Percentiles rank a stretch among this genome's conserved stretches.
phyloP scores from a whole-genome alignment of 2,888 invertebrate species.

The Harpalus rubripes region DNA sequence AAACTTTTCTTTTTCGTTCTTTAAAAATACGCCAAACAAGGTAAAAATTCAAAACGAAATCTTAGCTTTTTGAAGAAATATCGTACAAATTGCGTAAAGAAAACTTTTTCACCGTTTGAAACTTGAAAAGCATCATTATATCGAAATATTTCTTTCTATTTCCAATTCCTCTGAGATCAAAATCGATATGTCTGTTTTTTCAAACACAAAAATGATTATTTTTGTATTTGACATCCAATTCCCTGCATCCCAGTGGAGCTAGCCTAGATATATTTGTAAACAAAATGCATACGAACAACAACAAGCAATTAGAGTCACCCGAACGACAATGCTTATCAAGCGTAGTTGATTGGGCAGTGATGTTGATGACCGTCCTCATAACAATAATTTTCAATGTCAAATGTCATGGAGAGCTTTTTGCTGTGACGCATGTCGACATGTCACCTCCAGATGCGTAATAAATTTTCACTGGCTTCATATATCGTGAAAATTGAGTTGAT shows the following conservation, averaged over 20 bases:
- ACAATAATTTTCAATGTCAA: slow-evolving; percentile 15
- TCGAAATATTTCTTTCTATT: too few species aligned
- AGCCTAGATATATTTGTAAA: not conserved
- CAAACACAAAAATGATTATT: too few species aligned
- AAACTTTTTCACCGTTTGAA: too few species aligned
- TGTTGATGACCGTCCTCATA: not conserved
- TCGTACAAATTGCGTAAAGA: too few species aligned
- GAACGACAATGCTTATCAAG: slow-evolving; percentile 15
- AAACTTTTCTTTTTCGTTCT: too few species aligned
- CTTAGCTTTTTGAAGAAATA: too few species aligned
- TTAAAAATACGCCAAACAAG: too few species aligned
- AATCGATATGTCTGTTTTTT: too few species aligned
- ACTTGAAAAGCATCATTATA: too few species aligned
- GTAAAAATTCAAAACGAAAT: too few species aligned
- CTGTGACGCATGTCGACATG: slow-evolving; percentile 33
- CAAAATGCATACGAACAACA: not conserved
- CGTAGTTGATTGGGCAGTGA: not conserved
- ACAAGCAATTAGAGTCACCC: not conserved
- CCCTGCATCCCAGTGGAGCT: not conserved
- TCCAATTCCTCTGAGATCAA: too few species aligned
- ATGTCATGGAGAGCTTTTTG: slow-evolving; percentile 42
- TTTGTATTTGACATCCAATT: too few species aligned
- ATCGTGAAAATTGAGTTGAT: slow-evolving; percentile 38
- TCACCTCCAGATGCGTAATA: slow-evolving; percentile 25
- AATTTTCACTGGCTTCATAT: slow-evolving; percentile 54